Evolutionary conservation across 1,140 invertebrate species (phyloP).

Genomic region (Doryteuthis pealeii): DNA sequence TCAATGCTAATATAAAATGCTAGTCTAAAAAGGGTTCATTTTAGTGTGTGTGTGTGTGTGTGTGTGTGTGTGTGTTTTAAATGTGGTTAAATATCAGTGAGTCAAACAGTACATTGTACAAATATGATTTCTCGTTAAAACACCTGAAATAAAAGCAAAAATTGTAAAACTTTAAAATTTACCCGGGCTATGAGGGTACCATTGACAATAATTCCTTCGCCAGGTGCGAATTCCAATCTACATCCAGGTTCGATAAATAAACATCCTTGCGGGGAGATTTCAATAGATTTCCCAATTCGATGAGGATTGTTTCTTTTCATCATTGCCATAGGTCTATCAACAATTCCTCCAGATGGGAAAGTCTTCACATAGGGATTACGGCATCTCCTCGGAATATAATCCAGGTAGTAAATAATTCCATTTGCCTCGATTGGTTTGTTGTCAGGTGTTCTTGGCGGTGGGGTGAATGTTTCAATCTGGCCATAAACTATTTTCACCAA

Average conservation of each 20-base stretch:
- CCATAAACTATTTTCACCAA: not conserved
- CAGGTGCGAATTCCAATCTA: slow-evolving; percentile 80
- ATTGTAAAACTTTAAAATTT: no score
- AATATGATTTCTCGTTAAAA: no score
- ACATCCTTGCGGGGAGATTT: slow-evolving; percentile 43
- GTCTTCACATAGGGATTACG: slow-evolving; percentile 35
- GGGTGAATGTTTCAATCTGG: not conserved
- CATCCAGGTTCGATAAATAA: slow-evolving; percentile 84
- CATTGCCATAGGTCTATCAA: slow-evolving; percentile 37
- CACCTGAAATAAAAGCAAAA: not conserved
- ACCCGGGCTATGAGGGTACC: slow-evolving; percentile 85
- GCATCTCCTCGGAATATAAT: slow-evolving; percentile 37
- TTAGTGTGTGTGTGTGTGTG: no score
- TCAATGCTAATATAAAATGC: no score
- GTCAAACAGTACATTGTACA: no score
- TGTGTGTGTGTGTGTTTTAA: no score
- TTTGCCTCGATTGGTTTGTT: slow-evolving; percentile 24
- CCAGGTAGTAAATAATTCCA: slow-evolving; percentile 43
- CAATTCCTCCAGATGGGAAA: slow-evolving; percentile 33
- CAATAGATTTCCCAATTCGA: slow-evolving; percentile 46
- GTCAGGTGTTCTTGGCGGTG: slow-evolving; percentile 2
- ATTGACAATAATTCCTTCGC: slow-evolving; percentile 86
- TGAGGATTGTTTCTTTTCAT: slow-evolving; percentile 43
- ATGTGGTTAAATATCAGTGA: no score
- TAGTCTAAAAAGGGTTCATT: no score